Conservation (phyloP, 2,888 invertebrate genomes). For the Microctonus aethiopoides region DNA sequence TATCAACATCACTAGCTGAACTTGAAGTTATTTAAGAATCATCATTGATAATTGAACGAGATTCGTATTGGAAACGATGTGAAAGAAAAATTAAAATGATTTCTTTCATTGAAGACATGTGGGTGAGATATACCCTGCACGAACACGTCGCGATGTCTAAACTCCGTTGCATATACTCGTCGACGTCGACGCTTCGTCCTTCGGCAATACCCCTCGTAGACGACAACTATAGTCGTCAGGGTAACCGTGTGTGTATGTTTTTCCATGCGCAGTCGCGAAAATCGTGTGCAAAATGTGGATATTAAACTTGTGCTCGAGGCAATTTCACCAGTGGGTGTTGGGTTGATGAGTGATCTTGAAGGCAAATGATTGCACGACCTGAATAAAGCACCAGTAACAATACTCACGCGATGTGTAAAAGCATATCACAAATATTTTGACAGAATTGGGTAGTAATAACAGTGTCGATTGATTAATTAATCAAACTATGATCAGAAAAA, state of each 20-base stretch:
- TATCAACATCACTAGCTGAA: background rate
- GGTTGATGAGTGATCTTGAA: conserved; percentile 10
- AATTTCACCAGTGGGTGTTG: conserved; percentile 1
- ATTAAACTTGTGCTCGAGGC: conserved; percentile 22
- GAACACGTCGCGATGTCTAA: conserved; percentile 24
- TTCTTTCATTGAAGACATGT: background rate
- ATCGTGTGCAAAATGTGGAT: background rate
- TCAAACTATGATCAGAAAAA: background rate
- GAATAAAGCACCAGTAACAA: conserved; percentile 22
- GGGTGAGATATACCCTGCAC: conserved; percentile 5
- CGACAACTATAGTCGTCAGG: conserved; percentile 12
- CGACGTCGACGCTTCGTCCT: conserved; percentile 6
- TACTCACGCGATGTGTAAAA: conserved; percentile 17
- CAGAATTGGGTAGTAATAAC: background rate
- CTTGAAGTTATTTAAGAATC: no score
- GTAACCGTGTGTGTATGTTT: conserved; percentile 19
- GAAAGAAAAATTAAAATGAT: no score
- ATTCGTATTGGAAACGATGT: no score
- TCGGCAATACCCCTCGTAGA: background rate
- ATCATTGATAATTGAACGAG: no score
- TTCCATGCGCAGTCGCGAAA: conserved; percentile 24
- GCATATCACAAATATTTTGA: conserved; percentile 2
- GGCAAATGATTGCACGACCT: conserved; percentile 16
- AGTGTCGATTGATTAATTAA: background rate
- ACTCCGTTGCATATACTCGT: conserved; percentile 7